phyloP scores from a whole-genome alignment of 2,797 vertebrate genomes.

The Sphenodon punctatus region DNA sequence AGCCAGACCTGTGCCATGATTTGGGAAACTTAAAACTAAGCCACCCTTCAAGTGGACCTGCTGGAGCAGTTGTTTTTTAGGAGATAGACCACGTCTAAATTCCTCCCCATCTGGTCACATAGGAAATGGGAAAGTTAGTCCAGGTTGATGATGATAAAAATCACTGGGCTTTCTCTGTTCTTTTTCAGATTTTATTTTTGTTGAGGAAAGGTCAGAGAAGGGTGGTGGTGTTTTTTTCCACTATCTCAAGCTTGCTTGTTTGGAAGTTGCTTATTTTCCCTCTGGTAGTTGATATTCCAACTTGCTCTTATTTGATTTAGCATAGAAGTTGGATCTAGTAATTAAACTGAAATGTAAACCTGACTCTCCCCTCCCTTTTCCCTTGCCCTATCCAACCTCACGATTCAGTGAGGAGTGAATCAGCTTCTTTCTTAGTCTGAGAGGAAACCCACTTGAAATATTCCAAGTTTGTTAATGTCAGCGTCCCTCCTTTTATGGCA shows the following conservation, averaged over 20 bases:
- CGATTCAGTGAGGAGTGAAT: not conserved
- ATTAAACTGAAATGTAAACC: not conserved
- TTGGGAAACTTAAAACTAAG: slow-evolving; percentile 27
- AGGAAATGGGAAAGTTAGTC: not conserved
- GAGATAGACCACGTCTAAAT: not conserved
- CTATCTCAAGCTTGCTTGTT: not conserved
- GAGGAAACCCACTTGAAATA: not conserved
- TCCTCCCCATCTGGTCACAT: not conserved
- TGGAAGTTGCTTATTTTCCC: not conserved
- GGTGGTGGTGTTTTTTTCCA: too few relatives aligned
- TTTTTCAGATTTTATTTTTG: not conserved
- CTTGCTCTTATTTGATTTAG: not conserved
- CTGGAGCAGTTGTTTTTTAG: not conserved
- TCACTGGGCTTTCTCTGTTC: not conserved
- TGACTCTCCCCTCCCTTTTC: not conserved
- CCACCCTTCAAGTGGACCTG: slow-evolving; percentile 8
- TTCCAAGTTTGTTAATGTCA: not conserved
- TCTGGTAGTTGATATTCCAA: slow-evolving; percentile 20
- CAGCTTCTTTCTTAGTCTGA: not conserved
- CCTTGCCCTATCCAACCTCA: not conserved
- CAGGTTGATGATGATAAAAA: not conserved
- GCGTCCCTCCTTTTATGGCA: not conserved
- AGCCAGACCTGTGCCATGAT: slow-evolving; percentile 9
- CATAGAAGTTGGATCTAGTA: slow-evolving; percentile 3
- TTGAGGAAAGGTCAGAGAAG: too few relatives aligned